Evolutionary conservation across 2,797 vertebrate genomes (phyloP), one percentile per base, ranked within the genome.

Genomic region (Sphenopsis melanotis): DNA sequence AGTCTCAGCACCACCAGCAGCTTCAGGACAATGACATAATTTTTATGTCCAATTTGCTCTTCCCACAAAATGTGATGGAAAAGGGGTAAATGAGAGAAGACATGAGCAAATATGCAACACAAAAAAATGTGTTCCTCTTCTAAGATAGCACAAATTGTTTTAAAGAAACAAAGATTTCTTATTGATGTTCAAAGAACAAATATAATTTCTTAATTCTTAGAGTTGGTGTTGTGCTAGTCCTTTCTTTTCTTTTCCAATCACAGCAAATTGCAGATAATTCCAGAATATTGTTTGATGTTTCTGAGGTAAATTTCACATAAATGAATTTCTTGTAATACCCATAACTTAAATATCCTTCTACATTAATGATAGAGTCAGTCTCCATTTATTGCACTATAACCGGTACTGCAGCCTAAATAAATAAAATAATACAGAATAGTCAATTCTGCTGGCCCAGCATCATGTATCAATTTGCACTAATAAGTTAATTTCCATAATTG

Each of bases 401-500:
- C 27, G 4, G 47, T 89, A 23, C 36, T 79, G 56, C 74, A 91
- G 78, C 50, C 79, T 85, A 92, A 84, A 86, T 86, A 93, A 93
- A 93, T 61, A 91, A 92, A 91, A 91, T 55, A 82, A 85, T 41
- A n/a, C 34, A 60, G 22, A 75, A 50, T 26, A 88, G 42, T 87
- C 66, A 83, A 56, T 86, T 95, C 87, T 89, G 70, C 76, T 90
- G 64, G 76, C 66, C 83, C 27, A 90, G 56, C 77, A 71, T 68
- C 77, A 86, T 89, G 69, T 95, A 88, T 93, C 91, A 93, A 91
- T 94, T 93, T 97, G 88, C 91, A 91, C 49, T 79, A 94, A 79
- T 96, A 95, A 95, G 92, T 89, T 93, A 94, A 95, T 97, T 90
- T 93, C 84, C 90, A 80, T 95, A 84, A 95, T 84, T 95, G 65